Conservation (phyloP, 2,797 vertebrate species). For the Clamator glandarius region DNA sequence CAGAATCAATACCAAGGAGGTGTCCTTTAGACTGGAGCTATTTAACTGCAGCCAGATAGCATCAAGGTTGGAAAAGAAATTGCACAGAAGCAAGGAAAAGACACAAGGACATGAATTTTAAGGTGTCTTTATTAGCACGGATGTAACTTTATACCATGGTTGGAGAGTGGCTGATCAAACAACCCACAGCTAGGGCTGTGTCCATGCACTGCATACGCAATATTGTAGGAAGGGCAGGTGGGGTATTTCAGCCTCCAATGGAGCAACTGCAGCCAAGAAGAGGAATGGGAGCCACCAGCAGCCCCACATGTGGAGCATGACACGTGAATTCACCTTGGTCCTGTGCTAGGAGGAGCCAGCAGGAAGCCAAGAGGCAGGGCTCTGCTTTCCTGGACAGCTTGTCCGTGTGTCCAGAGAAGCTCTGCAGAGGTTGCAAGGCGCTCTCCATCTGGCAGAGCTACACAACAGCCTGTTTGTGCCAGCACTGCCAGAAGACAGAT, state of each 20-base stretch:
- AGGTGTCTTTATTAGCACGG: not conserved
- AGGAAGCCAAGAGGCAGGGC: not conserved
- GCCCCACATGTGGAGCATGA: not conserved
- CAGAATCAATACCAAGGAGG: conserved; percentile 30
- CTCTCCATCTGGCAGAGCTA: not conserved
- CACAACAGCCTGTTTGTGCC: not conserved
- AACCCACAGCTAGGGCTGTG: not conserved
- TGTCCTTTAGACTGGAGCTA: conserved; percentile 11
- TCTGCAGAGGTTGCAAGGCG: not conserved
- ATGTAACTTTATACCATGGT: not conserved
- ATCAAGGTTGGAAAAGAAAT: conserved; percentile 31
- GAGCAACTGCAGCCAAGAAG: not conserved
- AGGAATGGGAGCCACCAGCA: not conserved
- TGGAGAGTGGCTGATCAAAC: not conserved
- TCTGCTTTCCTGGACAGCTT: not conserved
- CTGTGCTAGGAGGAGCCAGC: no score
- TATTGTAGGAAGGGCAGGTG: not conserved
- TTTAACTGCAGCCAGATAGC: conserved; percentile 52
- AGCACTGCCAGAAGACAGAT: not conserved
- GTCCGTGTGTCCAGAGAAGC: not conserved
- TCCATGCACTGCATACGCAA: no score
- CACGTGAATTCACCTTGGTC: accelerated
- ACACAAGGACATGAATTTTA: conserved; percentile 3
- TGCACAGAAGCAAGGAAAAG: not conserved
- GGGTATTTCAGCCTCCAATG: not conserved